Evolutionary conservation across 2,888 invertebrate genomes (phyloP), one percentile per base, ranked within the genome.

Genomic region (Trachelus iudaicus): DNA sequence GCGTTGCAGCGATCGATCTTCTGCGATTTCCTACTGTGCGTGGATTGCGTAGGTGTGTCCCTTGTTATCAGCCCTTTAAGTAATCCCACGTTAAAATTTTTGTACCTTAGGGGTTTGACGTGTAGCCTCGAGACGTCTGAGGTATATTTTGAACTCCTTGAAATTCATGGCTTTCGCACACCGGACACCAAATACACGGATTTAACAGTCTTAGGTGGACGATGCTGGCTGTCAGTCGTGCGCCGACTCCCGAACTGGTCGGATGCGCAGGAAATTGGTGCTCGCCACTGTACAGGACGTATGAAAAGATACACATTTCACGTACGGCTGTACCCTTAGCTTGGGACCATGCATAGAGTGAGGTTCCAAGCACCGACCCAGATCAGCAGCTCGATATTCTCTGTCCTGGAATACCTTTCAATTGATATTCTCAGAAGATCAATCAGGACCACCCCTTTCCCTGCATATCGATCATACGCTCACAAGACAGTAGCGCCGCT

Each of bases 331-430:
- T 40, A 23, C 6, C 1, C 56, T 56, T 23, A 23, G 15, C 9
- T 23, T 2, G 56, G 23, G 2, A 23, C 56, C 56, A 23, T 9
- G 15, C 15, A 40, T 23, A 23, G 23, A 56, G 1, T 1, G 23
- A 9, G 6, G 56, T 9, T 84, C 86, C 84, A 83, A 86, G 85
- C 84, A 85, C 79, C 87, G 90, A 90, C 90, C 90, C 85, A 90
- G 86, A 90, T 90, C 87, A 77, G 80, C 74, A 83, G 86, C 87
- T 90, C 90, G 88, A 90, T 90, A 88, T 84, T 88, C 86, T 86
- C 87, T 89, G 90, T 87, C 89, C 87, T 85, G 88, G 87, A 89
- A 89, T 90, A 86, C 86, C 83, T 80, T 40, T 11, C n/a, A 15
- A 69, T 69, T 37, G 40, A 69, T 73, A 69, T 34, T 15, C 12